These are phyloP conservation scores for Malacoraja senta DNA, from an alignment of 2,797 vertebrate species.

Conservation along the genomic window DNA sequence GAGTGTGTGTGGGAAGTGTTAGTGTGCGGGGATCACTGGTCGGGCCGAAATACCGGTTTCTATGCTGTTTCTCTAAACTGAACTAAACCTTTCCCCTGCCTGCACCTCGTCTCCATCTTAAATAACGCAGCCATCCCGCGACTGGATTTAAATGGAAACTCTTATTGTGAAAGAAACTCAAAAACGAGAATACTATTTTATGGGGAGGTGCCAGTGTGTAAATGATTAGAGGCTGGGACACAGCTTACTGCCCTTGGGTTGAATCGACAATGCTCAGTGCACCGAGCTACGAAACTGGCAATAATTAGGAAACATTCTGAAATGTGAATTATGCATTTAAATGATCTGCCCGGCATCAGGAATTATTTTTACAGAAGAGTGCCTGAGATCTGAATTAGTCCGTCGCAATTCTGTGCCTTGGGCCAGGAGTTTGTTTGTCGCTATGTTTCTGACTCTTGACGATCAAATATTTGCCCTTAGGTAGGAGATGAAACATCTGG, in stretches of 20 bases:
- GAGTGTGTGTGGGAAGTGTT: too few species aligned
- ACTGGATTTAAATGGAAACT: slow-evolving; percentile 15
- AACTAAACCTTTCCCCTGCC: neutral
- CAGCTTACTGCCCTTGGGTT: slow-evolving; percentile 17
- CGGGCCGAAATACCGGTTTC: too few species aligned
- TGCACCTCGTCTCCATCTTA: neutral
- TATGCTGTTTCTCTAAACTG: too few species aligned
- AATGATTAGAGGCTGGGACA: slow-evolving; percentile 32
- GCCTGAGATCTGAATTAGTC: slow-evolving; percentile 19
- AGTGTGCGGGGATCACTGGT: too few species aligned
- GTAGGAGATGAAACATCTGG: neutral
- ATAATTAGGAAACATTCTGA: slow-evolving; percentile 22
- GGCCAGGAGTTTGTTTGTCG: neutral
- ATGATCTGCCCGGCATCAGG: slow-evolving; percentile 1
- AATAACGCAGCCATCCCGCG: neutral
- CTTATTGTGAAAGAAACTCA: neutral
- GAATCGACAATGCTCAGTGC: slow-evolving; percentile 23
- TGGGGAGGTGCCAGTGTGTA: neutral
- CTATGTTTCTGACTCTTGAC: neutral
- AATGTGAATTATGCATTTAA: slow-evolving; percentile 28
- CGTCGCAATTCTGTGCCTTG: slow-evolving; percentile 7
- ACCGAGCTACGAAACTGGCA: slow-evolving; percentile 14
- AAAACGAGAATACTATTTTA: neutral
- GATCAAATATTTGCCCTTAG: slow-evolving; percentile 24
- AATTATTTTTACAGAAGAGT: slow-evolving; percentile 17